Evolutionary conservation across 92 coral and sea anemone species (phyloP).

Genomic region (Epizoanthus rinbou): DNA sequence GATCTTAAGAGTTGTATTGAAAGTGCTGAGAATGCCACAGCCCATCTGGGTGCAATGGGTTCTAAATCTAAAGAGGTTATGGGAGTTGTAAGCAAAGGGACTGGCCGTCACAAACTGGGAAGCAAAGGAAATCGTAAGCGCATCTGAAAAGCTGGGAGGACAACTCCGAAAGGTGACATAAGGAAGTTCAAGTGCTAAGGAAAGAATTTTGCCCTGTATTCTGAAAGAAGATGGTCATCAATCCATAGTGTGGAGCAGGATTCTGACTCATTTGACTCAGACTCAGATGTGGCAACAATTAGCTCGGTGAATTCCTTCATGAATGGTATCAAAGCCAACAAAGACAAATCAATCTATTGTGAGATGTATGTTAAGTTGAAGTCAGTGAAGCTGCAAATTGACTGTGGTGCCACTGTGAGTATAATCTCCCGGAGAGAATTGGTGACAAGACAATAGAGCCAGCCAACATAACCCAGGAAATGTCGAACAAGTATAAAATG

Average conservation of each 20-base stretch:
- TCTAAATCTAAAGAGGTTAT: conserved; percentile 13
- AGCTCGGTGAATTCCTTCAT: conserved; percentile 26
- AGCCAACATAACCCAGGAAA: conserved; percentile 25
- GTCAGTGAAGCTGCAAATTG: conserved; percentile 27
- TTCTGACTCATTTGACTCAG: conserved; percentile 29
- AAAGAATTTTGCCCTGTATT: conserved; percentile 30
- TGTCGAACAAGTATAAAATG: conserved; percentile 10
- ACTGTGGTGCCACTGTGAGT: conserved; percentile 37
- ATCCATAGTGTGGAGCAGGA: conserved; percentile 14
- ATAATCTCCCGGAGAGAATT: conserved; percentile 3
- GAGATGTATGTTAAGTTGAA: conserved; percentile 21
- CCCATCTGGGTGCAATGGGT: conserved; percentile 42
- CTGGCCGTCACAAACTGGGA: background rate
- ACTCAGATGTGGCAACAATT: conserved; percentile 38
- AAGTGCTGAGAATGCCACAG: conserved; percentile 40
- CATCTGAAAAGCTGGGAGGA: background rate
- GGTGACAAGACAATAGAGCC: background rate
- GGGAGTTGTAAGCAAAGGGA: background rate
- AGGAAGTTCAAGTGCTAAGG: conserved; percentile 14
- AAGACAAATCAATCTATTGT: conserved; percentile 27
- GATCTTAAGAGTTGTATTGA: conserved; percentile 31
- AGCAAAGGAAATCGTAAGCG: background rate
- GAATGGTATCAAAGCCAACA: conserved; percentile 10
- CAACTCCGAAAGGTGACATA: background rate
- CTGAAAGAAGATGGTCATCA: conserved; percentile 25